These are phyloP conservation scores for Turnix velox DNA, from an alignment of 2,113 vertebrate genomes.

Conservation along the genomic window DNA sequence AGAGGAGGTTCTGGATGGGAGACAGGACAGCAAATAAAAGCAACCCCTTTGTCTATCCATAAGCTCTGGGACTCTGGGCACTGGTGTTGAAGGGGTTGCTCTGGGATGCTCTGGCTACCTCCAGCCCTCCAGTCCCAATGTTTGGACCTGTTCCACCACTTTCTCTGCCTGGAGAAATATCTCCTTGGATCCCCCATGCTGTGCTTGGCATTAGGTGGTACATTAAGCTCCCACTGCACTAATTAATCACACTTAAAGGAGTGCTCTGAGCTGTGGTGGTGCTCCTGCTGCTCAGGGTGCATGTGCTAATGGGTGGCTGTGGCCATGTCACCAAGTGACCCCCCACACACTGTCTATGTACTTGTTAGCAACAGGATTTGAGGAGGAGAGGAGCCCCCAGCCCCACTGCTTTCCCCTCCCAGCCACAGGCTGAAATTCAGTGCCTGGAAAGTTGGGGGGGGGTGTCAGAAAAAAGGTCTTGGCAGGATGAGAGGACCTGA, in stretches of 20 bases:
- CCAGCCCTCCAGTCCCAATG: not conserved
- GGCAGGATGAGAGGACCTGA: not conserved
- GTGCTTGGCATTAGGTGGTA: not conserved
- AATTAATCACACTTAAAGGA: not conserved
- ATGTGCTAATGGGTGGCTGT: not conserved
- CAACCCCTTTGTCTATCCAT: not conserved
- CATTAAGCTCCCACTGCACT: fast-evolving
- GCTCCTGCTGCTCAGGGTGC: not conserved
- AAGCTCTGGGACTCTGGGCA: not conserved
- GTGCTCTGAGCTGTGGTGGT: not conserved
- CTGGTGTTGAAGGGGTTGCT: not conserved
- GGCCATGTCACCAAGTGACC: not conserved
- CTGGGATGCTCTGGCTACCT: not conserved
- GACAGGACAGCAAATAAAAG: not conserved
- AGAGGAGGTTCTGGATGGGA: not conserved
- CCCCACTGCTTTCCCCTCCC: not conserved
- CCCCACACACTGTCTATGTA: not conserved
- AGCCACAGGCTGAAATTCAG: not conserved
- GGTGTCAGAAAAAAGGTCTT: not conserved
- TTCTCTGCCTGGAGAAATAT: not conserved
- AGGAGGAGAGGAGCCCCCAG: not conserved
- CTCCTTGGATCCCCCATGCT: not conserved
- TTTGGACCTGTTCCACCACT: not conserved
- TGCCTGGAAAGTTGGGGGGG: not conserved
- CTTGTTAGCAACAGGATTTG: not conserved